phyloP scores from a whole-genome alignment of 92 coral and sea anemone species.

The Desmophyllum pertusum region DNA sequence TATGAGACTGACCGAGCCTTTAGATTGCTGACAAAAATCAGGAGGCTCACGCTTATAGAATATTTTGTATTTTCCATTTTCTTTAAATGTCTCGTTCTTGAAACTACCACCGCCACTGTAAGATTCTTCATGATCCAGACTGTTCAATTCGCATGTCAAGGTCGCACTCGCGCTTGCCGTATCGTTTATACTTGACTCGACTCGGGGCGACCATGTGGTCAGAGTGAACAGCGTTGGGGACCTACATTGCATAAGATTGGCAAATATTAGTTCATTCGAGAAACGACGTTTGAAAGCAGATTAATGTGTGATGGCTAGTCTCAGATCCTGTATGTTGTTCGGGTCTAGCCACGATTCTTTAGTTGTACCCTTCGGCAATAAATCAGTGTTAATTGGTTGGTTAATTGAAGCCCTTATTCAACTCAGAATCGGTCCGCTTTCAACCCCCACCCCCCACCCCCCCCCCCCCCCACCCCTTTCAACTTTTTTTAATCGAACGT shows the following conservation, averaged over 20 bases:
- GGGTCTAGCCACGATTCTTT: too few relatives aligned
- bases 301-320: too few relatives aligned
- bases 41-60: neutral
- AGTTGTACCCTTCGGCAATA: too few relatives aligned
- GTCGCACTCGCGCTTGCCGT: too few relatives aligned
- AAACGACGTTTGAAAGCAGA: too few relatives aligned
- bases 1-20: neutral
- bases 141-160: neutral
- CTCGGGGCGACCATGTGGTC: neutral
- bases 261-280: neutral
- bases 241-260: neutral
- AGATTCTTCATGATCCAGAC: neutral
- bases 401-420: too few relatives aligned
- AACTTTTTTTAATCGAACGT: too few relatives aligned
- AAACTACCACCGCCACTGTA: constrained; percentile 9
- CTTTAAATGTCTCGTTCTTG: neutral
- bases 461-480: too few relatives aligned
- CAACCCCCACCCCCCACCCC: too few relatives aligned
- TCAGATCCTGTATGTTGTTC: too few relatives aligned
- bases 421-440: too few relatives aligned
- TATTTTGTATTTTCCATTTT: neutral
- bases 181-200: neutral
- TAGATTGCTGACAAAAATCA: neutral
- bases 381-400: too few relatives aligned
- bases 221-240: neutral